Base-by-base conservation (phyloP, 2,888 invertebrate species). In the Cyclophora albipunctata region DNA sequence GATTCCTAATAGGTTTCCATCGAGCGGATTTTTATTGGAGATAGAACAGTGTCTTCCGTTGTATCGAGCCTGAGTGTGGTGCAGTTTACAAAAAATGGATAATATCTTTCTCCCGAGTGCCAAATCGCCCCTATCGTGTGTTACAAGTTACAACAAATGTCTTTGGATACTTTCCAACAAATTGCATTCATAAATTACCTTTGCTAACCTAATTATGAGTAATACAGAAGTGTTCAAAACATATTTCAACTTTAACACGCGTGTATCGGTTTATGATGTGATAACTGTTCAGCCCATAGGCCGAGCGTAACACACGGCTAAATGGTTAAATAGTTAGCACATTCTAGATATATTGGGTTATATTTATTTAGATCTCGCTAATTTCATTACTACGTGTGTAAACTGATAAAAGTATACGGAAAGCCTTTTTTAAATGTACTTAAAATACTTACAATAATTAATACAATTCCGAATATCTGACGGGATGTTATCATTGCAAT, bases 101-200 rank as follows among this genome's bases (percentile, higher is more conserved):
- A 62, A 59, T 61, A 61, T 58, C 62, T 60, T 57, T 56, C 48
- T 63, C 62, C 66, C 57, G 60, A 66, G 63, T 74, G 74, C 73
- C 73, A 75, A 74, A 75, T 73, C 62, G 63, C 58, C 61, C 46
- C 60, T 69, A 69, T 68, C 66, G 62, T 66, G 65, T 72, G 70
- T 75, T 71, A 69, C 73, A n/a, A n/a, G n/a, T 73, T 72, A 69
- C 60, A 67, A 66, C 66, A 61, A 63, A 65, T 66, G 49, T 62
- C 51, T 62, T 73, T 77, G 77, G 73, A 57, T 42, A 50, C 60
- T 52, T 63, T 72, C 78, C 78, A 78, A 62, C 52, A 57, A 61
- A 67, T 68, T 66, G 61, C 61, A 59, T 58, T 56, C 60, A 63
- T 71, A 66, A 66, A 69, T 69, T 69, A 70, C 64, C 54, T 63